Evolutionary conservation across 2,113 vertebrate genomes (phyloP).

Genomic region (Mystacornis crossleyi): DNA sequence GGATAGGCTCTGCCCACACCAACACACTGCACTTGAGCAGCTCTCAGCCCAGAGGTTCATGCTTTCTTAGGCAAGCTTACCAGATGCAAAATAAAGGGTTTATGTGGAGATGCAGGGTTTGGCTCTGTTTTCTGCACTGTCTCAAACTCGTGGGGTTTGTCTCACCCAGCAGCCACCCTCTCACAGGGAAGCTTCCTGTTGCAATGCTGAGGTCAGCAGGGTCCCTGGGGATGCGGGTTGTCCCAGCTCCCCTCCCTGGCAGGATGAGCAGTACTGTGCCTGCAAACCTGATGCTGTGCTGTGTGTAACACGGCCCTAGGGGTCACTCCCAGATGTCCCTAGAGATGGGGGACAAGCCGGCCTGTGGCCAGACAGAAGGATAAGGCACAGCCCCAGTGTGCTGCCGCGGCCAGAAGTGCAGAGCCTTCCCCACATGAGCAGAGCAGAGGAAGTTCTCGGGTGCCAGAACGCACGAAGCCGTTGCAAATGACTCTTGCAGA

Average conservation of each 20-base stretch:
- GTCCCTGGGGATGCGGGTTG: neutral
- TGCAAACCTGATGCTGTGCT: neutral
- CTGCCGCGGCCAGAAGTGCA: accelerated
- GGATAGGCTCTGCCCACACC: accelerated
- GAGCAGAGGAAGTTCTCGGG: neutral
- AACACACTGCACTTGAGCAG: neutral
- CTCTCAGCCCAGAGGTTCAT: neutral
- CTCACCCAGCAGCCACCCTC: neutral
- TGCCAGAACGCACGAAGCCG: accelerated
- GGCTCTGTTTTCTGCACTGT: neutral
- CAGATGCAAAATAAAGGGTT: neutral
- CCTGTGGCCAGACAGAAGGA: neutral
- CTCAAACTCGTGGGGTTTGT: neutral
- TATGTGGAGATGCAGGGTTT: neutral
- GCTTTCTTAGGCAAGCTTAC: neutral
- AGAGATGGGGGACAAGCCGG: accelerated
- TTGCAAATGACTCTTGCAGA: neutral
- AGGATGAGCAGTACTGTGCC: neutral
- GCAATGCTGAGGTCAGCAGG: accelerated
- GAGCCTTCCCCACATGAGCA: accelerated
- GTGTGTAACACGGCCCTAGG: accelerated
- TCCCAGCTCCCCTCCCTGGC: neutral
- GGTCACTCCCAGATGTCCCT: neutral
- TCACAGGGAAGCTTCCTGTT: accelerated
- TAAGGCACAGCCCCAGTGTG: neutral